phyloP scores from a whole-genome alignment of 2,797 vertebrate genomes.

The Cyclopterus lumpus region DNA sequence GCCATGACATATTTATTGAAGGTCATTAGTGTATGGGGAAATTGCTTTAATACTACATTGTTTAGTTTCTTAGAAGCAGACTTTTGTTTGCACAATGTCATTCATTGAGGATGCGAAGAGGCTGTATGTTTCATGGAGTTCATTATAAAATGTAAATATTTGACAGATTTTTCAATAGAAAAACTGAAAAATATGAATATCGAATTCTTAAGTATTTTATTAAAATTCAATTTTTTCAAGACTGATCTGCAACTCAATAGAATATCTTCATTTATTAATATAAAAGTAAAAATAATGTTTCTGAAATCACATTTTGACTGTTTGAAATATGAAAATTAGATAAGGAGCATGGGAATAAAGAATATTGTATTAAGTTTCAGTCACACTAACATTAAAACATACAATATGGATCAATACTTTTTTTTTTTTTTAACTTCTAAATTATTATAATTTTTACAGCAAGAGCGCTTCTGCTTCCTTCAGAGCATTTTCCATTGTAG shows the following conservation, averaged over 20 bases:
- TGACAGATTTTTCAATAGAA: background rate
- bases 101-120: background rate
- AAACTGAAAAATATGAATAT: background rate
- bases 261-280: background rate
- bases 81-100: background rate
- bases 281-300: background rate
- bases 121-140: background rate
- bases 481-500: constrained; percentile 77
- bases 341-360: background rate
- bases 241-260: background rate
- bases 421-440: background rate
- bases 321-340: background rate
- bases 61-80: constrained; percentile 1
- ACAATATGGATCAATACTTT: constrained; percentile 8
- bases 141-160: background rate
- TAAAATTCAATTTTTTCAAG: background rate
- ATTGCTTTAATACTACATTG: background rate
- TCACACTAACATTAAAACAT: constrained; percentile 13
- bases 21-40: background rate
- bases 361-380: constrained; percentile 31
- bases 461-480: constrained; percentile 78
- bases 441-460: constrained; percentile 37
- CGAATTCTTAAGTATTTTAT: background rate
- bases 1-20: background rate
- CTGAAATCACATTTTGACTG: background rate